Base-by-base conservation (phyloP, 2,888 invertebrate genomes). In the Dicranocentrus wangi region DNA sequence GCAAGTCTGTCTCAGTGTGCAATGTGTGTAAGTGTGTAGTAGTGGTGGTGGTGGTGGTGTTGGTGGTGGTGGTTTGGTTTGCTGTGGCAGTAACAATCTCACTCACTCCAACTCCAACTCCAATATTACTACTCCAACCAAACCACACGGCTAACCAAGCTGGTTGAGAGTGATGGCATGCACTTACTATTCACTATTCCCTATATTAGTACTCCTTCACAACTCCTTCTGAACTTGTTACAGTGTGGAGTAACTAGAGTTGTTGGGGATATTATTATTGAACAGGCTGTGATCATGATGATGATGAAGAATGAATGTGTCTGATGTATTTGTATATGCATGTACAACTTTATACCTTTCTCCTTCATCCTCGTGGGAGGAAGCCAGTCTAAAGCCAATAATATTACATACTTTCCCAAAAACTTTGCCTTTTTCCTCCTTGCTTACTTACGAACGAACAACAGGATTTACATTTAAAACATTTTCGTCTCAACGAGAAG, bases 291-390 rank as follows among this genome's bases (percentile, higher is more conserved):
- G 53, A 51, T 27, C 68, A 68, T 68, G 7, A 39, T 39, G n/a
- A n/a, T n/a, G n/a, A n/a, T n/a, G n/a, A n/a, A n/a, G n/a, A n/a
- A n/a, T n/a, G n/a, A n/a, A n/a, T n/a, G n/a, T 39, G 42, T 32
- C 42, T 3, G 39, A 8, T 47, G 27, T 43, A 15, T n/a, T 27
- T 27, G 19, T 68, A 39, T 13, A 39, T 17, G 61, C 32, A 61
- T 13, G 42, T 60, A 60, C 43, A 25, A 15, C 17, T 70, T 8
- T 39, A 66, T 79, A 79, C 79, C 79, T 79, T 79, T 79, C 71
- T 79, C 51, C 43, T 78, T 77, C 81, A 71, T 83, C 81, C 80
- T 85, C 81, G 84, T 85, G 84, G 84, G 84, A 85, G 84, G 84
- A 85, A 83, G 82, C 84, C 81, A 82, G 82, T 68, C 66, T 79